Conservation (phyloP, 2,888 invertebrate genomes). For the Smittia sp. region DNA sequence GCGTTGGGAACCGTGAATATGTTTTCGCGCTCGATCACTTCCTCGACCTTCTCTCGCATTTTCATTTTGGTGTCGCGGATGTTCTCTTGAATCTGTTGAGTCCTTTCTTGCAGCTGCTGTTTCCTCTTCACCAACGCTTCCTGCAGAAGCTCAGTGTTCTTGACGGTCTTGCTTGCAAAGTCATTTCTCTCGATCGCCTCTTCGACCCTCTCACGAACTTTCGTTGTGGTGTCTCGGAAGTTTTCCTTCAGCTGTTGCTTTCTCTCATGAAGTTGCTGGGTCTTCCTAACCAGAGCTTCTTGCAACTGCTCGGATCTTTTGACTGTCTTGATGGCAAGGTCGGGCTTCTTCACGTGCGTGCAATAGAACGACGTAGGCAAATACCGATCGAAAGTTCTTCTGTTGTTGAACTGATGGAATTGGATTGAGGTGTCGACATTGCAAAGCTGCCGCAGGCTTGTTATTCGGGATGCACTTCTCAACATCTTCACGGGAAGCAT, state of each 20-base stretch:
- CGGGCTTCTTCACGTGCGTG: slow-evolving; percentile 45
- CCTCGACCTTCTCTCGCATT: slow-evolving; percentile 62
- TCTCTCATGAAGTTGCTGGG: slow-evolving; percentile 61
- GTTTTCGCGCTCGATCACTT: slow-evolving; percentile 67
- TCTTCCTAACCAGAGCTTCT: slow-evolving; percentile 61
- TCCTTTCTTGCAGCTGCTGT: slow-evolving; percentile 61
- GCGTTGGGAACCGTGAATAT: slow-evolving; percentile 91
- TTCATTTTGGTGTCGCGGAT: slow-evolving; percentile 69
- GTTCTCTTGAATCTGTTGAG: slow-evolving; percentile 63
- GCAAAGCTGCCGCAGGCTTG: neutral
- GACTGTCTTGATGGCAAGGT: slow-evolving; percentile 47
- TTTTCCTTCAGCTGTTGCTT: slow-evolving; percentile 64
- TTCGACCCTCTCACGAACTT: slow-evolving; percentile 62
- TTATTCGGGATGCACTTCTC: neutral
- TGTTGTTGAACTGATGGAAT: no score
- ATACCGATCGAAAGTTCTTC: neutral
- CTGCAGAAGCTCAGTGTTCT: slow-evolving; percentile 57
- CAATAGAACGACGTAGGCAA: neutral
- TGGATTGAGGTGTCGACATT: neutral
- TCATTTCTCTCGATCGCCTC: slow-evolving; percentile 69
- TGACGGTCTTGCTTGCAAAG: slow-evolving; percentile 56
- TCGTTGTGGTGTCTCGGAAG: slow-evolving; percentile 67
- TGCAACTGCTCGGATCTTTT: slow-evolving; percentile 58
- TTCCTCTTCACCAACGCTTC: slow-evolving; percentile 62
- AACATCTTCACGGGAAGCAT: neutral